Evolutionary conservation across 2,113 vertebrate genomes (phyloP), one percentile per base, ranked within the genome.

Genomic region (Cnemophilus loriae): DNA sequence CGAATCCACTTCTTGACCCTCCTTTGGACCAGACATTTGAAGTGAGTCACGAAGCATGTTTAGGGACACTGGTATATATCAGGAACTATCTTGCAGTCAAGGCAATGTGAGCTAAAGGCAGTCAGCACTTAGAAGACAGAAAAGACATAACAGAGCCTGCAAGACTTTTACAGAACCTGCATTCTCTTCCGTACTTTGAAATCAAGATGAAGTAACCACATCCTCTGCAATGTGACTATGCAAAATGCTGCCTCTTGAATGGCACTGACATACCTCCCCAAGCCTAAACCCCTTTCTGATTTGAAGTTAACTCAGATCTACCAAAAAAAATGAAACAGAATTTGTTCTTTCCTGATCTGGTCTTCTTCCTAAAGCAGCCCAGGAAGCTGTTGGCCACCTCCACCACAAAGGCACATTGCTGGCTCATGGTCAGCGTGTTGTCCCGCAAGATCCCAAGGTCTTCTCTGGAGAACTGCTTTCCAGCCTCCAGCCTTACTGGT

Each of bases 361-460:
- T 22, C 24, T 41, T 59, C 71, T 73, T 64, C 73, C 63, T 50
- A 87, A 69, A 84, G 64, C 17, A 55, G 41, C 30, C 26, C 55
- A 55, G 30, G 30, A 61, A 61, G 41, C 16, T 61, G 70, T 4
- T 55, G 79, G 55, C 47, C 3, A 2, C 12, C 3, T 7, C 33
- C 1, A 1, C 39, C 39, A 53, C 47, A 22, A 42, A 41, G 42
- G 15, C 4, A 20, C 47, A 20, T 7, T 6, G 14, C 0, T 76
- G 63, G n/a, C 22, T 61, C 41, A 27, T 42, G 41, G 71, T 24
- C 49, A 84, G 27, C 4, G 2, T 37, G 17, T 11, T 69, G 41
- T 19, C 21, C 22, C 13, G 2, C 30, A 35, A 2, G 53, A 75
- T 15, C 13, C 46, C 53, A 82, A 68, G n/a, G 28, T n/a, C 55